phyloP scores from a whole-genome alignment of 2,797 vertebrate species.

The Rhodeus uyekii region DNA sequence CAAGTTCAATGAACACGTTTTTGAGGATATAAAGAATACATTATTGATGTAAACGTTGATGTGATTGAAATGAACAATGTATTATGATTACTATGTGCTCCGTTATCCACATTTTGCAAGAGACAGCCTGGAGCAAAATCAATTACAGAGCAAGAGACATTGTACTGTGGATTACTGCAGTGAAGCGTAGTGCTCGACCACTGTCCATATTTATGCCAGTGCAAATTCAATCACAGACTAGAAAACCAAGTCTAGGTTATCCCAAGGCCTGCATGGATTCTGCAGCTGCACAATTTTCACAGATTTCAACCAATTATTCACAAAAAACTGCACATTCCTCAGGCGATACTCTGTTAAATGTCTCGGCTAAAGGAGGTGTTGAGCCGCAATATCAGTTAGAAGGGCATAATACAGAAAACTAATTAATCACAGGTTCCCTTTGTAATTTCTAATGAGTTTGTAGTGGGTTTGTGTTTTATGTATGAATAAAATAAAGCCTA shows the following conservation, averaged over 20 bases:
- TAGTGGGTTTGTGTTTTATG: background rate
- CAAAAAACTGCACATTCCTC: background rate
- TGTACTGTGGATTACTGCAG: constrained; percentile 15
- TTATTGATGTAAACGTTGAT: constrained; percentile 55
- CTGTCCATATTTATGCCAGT: constrained; percentile 23
- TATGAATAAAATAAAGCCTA: constrained; percentile 1
- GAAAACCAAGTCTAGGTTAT: background rate
- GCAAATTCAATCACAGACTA: background rate
- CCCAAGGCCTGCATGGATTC: background rate
- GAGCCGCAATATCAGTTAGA: background rate
- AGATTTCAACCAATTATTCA: constrained; percentile 5
- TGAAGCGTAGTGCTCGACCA: constrained; percentile 12
- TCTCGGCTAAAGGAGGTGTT: background rate
- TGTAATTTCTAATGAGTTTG: background rate
- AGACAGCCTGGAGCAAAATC: constrained; percentile 14
- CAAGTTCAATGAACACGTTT: constrained; percentile 41
- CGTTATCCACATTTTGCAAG: constrained; percentile 36
- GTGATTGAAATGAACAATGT: constrained; percentile 56
- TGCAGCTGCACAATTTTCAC: background rate
- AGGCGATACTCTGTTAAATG: background rate
- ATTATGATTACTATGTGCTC: constrained; percentile 40
- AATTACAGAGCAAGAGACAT: constrained; percentile 4
- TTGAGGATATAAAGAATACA: constrained; percentile 45
- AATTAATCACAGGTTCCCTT: background rate
- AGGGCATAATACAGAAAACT: background rate